Conservation (phyloP, 2,888 invertebrate genomes). For the Mythimna albipuncta region DNA sequence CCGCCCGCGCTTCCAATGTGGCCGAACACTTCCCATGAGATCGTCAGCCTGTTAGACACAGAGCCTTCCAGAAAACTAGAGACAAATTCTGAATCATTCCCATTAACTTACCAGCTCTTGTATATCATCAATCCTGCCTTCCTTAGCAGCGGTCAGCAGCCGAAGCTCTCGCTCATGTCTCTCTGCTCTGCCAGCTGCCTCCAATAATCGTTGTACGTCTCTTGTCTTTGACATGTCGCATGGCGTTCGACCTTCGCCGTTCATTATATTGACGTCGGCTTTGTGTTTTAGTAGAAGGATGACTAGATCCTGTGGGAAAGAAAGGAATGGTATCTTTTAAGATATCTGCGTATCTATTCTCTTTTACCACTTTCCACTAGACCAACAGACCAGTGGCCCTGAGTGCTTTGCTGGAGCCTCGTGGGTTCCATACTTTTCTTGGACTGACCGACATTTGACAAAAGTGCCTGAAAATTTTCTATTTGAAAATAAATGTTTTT, state of each 20-base stretch:
- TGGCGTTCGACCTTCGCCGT: slow-evolving; percentile 92
- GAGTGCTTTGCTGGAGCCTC: too few species aligned
- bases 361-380: too few species aligned
- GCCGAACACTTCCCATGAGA: too few species aligned
- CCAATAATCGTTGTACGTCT: slow-evolving; percentile 90
- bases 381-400: too few species aligned
- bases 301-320: slow-evolving; percentile 89
- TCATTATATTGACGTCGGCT: slow-evolving; percentile 92
- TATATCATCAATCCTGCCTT: slow-evolving; percentile 90
- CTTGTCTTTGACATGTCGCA: slow-evolving; percentile 90
- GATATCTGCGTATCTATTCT: too few species aligned
- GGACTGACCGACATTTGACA: too few species aligned
- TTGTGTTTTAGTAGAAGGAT: slow-evolving; percentile 91
- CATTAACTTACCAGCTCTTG: slow-evolving; percentile 87
- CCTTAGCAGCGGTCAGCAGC: slow-evolving; percentile 91
- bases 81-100: not conserved
- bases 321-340: not conserved
- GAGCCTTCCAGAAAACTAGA: too few species aligned
- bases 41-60: too few species aligned
- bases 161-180: slow-evolving; percentile 87
- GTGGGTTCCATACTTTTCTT: too few species aligned
- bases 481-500: too few species aligned
- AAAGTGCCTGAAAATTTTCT: too few species aligned
- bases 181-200: slow-evolving; percentile 91
- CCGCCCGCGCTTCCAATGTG: too few species aligned